A percentile compares a stretch with the other conserved stretches of the same genome.
phyloP scores from a whole-genome alignment of 2,113 vertebrate species.

The Maccullochella peelii region DNA sequence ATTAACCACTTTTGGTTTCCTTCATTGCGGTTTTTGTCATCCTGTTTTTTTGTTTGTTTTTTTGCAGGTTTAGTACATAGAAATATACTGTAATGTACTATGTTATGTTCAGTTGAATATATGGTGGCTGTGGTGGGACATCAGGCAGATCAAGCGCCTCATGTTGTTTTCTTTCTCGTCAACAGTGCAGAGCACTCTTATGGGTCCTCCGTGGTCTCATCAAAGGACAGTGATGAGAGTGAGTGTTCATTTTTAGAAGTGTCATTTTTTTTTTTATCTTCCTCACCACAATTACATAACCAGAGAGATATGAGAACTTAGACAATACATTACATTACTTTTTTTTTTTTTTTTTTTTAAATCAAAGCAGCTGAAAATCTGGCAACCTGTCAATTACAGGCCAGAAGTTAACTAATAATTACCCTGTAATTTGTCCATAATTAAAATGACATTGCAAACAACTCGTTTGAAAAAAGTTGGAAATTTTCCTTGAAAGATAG shows the following conservation, averaged over 20 bases:
- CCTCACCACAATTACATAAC: neutral
- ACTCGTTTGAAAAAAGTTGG: neutral
- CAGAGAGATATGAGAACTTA: neutral
- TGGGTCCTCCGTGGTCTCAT: constrained; percentile 46
- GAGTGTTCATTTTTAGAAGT: constrained; percentile 9
- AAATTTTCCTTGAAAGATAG: neutral
- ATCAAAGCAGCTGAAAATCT: too few relatives aligned
- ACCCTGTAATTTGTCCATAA: neutral
- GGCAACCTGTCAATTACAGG: neutral
- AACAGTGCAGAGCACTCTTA: constrained; percentile 78
- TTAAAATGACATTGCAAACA: neutral
- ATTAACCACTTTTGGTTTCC: neutral
- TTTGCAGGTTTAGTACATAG: neutral
- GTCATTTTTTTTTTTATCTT: neutral
- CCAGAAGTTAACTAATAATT: neutral
- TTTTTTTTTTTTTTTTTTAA: too few relatives aligned
- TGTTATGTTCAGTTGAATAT: neutral
- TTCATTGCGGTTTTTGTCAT: neutral
- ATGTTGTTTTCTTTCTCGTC: neutral
- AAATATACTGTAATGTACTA: neutral
- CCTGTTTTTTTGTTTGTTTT: neutral
- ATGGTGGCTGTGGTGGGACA: neutral
- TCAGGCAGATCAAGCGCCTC: neutral
- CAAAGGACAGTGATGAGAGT: constrained; percentile 51
- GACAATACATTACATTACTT: neutral